Percentiles rank a stretch among this genome's conserved stretches.
Conservation (phyloP, 2,888 invertebrate species). For the Dicranocentrus wangi region DNA sequence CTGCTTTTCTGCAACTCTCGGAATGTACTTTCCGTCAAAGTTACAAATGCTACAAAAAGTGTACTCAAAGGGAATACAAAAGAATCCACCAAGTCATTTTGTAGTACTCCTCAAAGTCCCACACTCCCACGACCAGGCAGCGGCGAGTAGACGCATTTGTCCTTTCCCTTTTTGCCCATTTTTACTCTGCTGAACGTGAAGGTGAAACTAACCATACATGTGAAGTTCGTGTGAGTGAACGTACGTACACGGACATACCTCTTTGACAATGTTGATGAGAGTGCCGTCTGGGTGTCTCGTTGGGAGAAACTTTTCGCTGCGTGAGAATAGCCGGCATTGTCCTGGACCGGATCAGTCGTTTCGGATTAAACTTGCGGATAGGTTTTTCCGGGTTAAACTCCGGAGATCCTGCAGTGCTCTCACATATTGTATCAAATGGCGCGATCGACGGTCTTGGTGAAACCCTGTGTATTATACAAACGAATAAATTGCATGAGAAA, state of each 20-base stretch:
- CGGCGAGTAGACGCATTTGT: no score
- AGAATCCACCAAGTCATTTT: not conserved
- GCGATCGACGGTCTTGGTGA: constrained; percentile 60
- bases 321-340: constrained; percentile 91
- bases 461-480: constrained; percentile 28
- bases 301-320: constrained; percentile 41
- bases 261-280: constrained; percentile 56
- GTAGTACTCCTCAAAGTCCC: not conserved
- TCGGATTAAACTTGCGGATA: constrained; percentile 76
- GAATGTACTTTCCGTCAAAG: no score
- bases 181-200: not conserved
- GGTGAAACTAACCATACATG: not conserved
- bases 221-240: no score
- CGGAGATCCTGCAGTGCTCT: constrained; percentile 55
- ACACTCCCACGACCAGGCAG: not conserved
- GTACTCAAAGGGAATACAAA: not conserved
- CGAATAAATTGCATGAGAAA: constrained; percentile 28
- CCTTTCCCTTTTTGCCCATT: not conserved
- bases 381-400: constrained; percentile 62
- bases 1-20: not conserved
- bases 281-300: constrained; percentile 41
- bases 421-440: constrained; percentile 50
- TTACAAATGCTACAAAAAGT: no score
- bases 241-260: constrained; percentile 7
- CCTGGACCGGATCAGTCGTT: constrained; percentile 87